phyloP scores from a whole-genome alignment of 64 coral and sea anemone genomes.

The Montipora foliosa region DNA sequence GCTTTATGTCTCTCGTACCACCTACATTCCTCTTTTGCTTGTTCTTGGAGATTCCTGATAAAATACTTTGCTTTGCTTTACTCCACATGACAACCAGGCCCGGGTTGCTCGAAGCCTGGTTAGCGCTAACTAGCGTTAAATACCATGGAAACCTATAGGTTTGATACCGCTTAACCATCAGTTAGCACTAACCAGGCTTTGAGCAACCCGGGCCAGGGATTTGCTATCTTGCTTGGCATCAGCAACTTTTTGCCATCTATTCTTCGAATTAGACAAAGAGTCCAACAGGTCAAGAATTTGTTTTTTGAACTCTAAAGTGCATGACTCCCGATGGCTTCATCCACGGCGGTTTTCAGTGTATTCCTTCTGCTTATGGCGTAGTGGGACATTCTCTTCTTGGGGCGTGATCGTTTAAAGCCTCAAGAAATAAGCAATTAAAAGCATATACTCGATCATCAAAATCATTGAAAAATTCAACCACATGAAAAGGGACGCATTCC shows the following conservation, averaged over 20 bases:
- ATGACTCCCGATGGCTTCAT: too few relatives aligned
- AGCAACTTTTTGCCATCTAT: conserved; percentile 46
- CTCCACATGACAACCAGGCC: conserved; percentile 15
- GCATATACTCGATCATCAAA: conserved; percentile 66
- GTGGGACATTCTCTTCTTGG: too few relatives aligned
- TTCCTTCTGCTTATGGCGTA: too few relatives aligned
- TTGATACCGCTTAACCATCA: too few relatives aligned
- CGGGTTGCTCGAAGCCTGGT: too few relatives aligned
- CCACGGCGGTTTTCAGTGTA: too few relatives aligned
- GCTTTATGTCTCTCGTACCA: not conserved
- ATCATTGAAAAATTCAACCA: conserved; percentile 64
- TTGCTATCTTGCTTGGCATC: conserved; percentile 20
- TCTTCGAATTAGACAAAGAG: not conserved
- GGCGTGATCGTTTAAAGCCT: conserved; percentile 57
- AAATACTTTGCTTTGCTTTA: not conserved
- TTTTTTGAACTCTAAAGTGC: too few relatives aligned
- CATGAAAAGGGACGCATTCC: conserved; percentile 67
- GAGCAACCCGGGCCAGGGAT: not conserved
- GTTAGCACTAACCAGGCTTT: too few relatives aligned
- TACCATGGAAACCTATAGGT: too few relatives aligned
- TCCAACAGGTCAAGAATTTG: not conserved
- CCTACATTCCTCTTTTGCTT: conserved; percentile 12
- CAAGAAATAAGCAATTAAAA: conserved; percentile 70
- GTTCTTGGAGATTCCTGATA: not conserved
- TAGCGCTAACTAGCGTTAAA: too few relatives aligned